Conservation (phyloP, 2,888 invertebrate species). For the Trimorus sp. region DNA sequence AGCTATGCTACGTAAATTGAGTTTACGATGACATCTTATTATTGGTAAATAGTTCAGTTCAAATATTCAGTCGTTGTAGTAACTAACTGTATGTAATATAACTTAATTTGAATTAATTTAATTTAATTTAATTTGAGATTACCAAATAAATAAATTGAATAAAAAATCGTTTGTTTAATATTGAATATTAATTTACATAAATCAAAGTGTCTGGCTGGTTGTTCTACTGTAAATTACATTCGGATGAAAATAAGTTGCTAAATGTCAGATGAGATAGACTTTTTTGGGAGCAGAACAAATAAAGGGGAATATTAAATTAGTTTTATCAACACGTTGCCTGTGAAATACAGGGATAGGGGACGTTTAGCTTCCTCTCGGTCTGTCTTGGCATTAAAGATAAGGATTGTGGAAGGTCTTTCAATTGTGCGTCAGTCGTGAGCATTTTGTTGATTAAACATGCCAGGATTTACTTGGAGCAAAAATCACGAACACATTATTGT, state of each 20-base stretch:
- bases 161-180: too few species aligned
- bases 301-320: constrained; percentile 33
- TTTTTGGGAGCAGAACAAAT: background rate
- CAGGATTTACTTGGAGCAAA: constrained; percentile 1
- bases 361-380: constrained; percentile 15
- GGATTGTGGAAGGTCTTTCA: constrained; percentile 28
- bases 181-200: too few species aligned
- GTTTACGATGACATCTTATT: too few species aligned
- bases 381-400: constrained; percentile 27
- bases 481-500: constrained; percentile 1
- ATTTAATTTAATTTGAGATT: too few species aligned
- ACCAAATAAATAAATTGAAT: too few species aligned
- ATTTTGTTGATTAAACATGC: constrained; percentile 17
- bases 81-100: too few species aligned
- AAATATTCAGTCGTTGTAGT: too few species aligned
- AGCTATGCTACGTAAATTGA: too few species aligned
- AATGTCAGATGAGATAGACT: background rate
- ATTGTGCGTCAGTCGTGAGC: constrained; percentile 6
- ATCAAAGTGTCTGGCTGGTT: too few species aligned
- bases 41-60: too few species aligned
- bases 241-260: background rate
- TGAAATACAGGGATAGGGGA: constrained; percentile 7
- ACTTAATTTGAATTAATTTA: too few species aligned
- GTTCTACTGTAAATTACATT: background rate
- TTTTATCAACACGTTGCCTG: constrained; percentile 19